Conservation (phyloP, 2,888 invertebrate genomes). For the Ashinkailepas kermadecensis region DNA sequence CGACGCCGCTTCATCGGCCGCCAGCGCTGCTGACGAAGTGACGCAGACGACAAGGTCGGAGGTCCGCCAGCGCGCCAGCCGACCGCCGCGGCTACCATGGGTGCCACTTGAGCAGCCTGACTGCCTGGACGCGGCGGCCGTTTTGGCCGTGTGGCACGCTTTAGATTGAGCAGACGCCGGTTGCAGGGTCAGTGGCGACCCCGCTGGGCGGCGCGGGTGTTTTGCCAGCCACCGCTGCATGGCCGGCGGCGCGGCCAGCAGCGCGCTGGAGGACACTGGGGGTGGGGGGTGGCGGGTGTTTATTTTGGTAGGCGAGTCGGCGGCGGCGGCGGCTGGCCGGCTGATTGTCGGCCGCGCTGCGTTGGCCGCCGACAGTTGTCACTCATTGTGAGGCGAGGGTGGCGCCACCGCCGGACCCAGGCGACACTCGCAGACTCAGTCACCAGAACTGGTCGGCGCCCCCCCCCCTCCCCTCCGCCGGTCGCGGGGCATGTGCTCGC, state of each 20-base stretch:
- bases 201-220: not conserved
- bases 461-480: not conserved
- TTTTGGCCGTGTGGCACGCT: too few relatives aligned
- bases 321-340: not conserved
- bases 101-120: too few relatives aligned
- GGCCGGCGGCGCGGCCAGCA: not conserved
- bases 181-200: not conserved
- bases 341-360: not conserved
- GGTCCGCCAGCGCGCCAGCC: too few relatives aligned
- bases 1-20: too few relatives aligned
- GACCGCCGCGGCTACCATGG: too few relatives aligned
- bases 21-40: too few relatives aligned
- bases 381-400: not conserved
- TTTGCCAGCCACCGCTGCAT: not conserved
- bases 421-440: not conserved
- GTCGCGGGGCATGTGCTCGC: too few relatives aligned
- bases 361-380: not conserved
- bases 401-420: too few relatives aligned
- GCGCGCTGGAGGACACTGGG: not conserved
- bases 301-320: constrained; percentile 13
- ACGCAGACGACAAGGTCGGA: too few relatives aligned
- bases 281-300: not conserved
- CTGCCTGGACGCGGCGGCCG: too few relatives aligned
- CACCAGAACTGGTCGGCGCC: not conserved
- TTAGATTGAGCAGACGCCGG: too few relatives aligned